A percentile compares a stretch with the other conserved stretches of the same genome.
These are phyloP conservation scores for Chironomus tentans DNA, from an alignment of 2,888 invertebrate genomes.

Conservation along the genomic window DNA sequence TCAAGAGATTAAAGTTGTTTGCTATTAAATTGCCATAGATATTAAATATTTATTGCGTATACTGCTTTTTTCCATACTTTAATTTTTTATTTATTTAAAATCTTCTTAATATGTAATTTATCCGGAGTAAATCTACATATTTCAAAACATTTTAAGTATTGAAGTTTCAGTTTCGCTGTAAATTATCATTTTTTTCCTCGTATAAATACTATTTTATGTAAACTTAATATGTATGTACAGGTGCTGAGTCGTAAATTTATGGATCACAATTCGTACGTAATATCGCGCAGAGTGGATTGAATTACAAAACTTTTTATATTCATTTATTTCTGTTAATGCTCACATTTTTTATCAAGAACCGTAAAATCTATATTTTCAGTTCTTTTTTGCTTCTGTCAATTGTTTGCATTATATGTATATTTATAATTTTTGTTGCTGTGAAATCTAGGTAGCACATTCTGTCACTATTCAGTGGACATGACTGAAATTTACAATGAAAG, in stretches of 20 bases:
- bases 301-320: not conserved
- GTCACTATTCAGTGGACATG: not conserved
- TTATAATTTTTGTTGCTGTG: no score
- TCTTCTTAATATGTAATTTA: no score
- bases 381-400: not conserved
- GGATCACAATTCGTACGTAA: not conserved
- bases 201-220: no score
- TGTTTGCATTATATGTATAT: not conserved
- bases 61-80: no score
- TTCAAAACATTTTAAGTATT: no score
- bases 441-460: not conserved
- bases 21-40: no score
- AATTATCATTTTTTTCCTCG: no score
- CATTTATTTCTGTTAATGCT: not conserved
- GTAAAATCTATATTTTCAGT: not conserved
- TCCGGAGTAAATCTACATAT: no score
- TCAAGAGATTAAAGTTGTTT: no score
- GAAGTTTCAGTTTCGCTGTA: no score
- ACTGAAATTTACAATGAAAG: not conserved
- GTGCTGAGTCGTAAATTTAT: not conserved
- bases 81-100: no score
- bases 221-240: not conserved
- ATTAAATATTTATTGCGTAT: no score
- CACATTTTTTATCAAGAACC: not conserved
- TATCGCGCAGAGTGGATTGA: not conserved